phyloP scores from a whole-genome alignment of 2,797 vertebrate species.

The Craterocephalus amniculus region DNA sequence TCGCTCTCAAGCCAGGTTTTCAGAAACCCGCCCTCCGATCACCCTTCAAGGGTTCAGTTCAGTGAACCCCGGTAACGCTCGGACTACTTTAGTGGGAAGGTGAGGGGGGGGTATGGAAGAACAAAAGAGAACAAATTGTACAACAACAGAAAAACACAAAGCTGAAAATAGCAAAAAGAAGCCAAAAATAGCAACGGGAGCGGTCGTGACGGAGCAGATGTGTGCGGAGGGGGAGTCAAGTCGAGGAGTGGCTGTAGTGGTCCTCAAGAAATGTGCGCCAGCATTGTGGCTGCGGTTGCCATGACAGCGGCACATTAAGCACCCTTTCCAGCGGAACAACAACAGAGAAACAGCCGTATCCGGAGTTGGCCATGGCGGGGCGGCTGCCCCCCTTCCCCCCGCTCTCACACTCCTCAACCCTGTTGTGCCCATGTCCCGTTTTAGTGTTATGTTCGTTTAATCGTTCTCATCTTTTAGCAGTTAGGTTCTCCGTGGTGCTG shows the following conservation, averaged over 20 bases:
- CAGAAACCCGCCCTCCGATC: slow-evolving; percentile 5
- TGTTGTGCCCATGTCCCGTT: slow-evolving; percentile 38
- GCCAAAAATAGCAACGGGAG: slow-evolving; percentile 72
- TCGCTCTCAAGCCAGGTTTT: slow-evolving; percentile 36
- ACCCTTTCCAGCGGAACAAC: slow-evolving; percentile 65
- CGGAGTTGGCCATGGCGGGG: slow-evolving; percentile 65
- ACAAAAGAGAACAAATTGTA: slow-evolving; percentile 64
- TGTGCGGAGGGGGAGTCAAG: slow-evolving; percentile 62
- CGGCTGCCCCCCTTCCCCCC: slow-evolving; percentile 39
- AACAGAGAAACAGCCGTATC: slow-evolving; percentile 61
- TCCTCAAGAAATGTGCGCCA: slow-evolving; percentile 70
- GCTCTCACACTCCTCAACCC: slow-evolving; percentile 33
- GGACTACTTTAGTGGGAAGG: slow-evolving; percentile 58
- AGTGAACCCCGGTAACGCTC: slow-evolving; percentile 56
- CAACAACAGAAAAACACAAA: slow-evolving; percentile 68
- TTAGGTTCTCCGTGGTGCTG: slow-evolving; percentile 58
- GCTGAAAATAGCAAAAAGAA: slow-evolving; percentile 72
- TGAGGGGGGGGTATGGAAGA: not conserved
- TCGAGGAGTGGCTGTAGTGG: slow-evolving; percentile 67
- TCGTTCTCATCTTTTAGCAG: slow-evolving; percentile 46
- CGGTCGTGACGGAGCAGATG: slow-evolving; percentile 61
- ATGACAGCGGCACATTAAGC: slow-evolving; percentile 71
- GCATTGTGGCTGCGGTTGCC: slow-evolving; percentile 66
- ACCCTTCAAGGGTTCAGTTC: slow-evolving; percentile 43
- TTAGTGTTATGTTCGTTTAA: slow-evolving; percentile 59